Evolutionary conservation across 1,140 invertebrate species (phyloP).

Genomic region (Ostrea denselamellosa): DNA sequence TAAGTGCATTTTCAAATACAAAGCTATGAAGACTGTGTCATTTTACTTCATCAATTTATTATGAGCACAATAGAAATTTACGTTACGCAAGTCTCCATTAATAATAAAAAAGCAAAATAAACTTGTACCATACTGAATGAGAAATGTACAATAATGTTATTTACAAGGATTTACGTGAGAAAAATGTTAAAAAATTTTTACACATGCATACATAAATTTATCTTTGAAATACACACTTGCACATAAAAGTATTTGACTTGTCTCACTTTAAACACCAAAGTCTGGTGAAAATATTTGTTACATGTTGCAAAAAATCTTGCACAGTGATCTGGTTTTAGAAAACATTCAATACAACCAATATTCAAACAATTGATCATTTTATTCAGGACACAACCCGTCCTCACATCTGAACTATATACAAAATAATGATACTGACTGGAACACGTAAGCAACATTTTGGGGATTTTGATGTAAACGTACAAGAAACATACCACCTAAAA

Average conservation of each 20-base stretch:
- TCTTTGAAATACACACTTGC: conserved; percentile 45
- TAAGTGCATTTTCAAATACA: not conserved
- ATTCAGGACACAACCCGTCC: not conserved
- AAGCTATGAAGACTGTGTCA: not conserved
- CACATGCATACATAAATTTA: conserved; percentile 38
- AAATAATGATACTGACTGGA: not conserved
- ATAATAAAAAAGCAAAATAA: conserved; percentile 54
- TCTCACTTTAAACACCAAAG: conserved; percentile 1
- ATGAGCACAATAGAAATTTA: conserved; percentile 62
- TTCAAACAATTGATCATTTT: conserved; percentile 20
- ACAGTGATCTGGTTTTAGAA: conserved; percentile 25
- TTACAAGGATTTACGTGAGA: conserved; percentile 44
- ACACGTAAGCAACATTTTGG: conserved; percentile 16
- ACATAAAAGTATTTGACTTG: conserved; percentile 15
- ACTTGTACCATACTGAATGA: conserved; percentile 55
- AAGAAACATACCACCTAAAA: conserved; percentile 13
- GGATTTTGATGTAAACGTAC: not conserved
- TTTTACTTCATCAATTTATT: conserved; percentile 46
- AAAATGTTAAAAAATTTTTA: conserved; percentile 47
- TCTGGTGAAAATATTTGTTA: conserved; percentile 2
- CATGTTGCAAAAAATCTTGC: not conserved
- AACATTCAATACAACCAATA: conserved; percentile 35
- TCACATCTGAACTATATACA: conserved; percentile 24
- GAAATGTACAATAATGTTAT: conserved; percentile 57
- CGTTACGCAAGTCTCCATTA: conserved; percentile 54